Evolutionary conservation across 2,113 vertebrate species (phyloP), one percentile per base, ranked within the genome.

Genomic region (Sorex fumeus): DNA sequence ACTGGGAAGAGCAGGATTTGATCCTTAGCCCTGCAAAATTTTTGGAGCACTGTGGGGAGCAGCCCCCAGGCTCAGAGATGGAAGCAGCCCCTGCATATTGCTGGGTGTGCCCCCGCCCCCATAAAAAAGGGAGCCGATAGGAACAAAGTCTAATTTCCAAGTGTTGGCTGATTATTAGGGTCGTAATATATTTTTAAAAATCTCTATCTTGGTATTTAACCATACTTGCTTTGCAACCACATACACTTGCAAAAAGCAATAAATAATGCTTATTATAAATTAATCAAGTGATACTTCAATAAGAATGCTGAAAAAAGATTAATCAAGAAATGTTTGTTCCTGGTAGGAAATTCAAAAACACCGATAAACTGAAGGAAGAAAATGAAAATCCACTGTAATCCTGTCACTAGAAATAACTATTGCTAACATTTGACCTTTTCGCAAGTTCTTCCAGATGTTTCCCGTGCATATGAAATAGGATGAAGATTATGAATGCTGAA

Each of bases 351-450:
- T 81, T 36, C 91, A 57, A 71, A 95, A 90, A 76, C 70, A 90
- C 9, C 80, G 92, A 84, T 87, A 94, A 94, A 43, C 81, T 72
- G 84, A 86, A 72, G 47, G 64, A 80, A 84, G 66, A 87, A 80
- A 93, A 88, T 69, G 74, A 91, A 94, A 93, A 93, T 79, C 36
- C 45, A 70, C 18, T 80, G 66, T 87, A 87, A 94, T 89, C 53
- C 23, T 27, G 72, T 27, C 60, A 10, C 81, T 45, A 84, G 77
- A 87, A 85, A 80, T 84, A 76, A 92, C 76, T 21, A 32, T 28
- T 18, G 80, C 78, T 83, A 72, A 91, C 76, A 83, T 8, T 91
- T 34, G 86, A 85, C 84, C 66, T 85, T 85, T 4, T 0, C 43
- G 34, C 2, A 0, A 4, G 23, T 62, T 72, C 47, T 67, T 71